These are phyloP conservation scores for Geothlypis trichas DNA, from an alignment of 2,113 vertebrate species.

Conservation along the genomic window DNA sequence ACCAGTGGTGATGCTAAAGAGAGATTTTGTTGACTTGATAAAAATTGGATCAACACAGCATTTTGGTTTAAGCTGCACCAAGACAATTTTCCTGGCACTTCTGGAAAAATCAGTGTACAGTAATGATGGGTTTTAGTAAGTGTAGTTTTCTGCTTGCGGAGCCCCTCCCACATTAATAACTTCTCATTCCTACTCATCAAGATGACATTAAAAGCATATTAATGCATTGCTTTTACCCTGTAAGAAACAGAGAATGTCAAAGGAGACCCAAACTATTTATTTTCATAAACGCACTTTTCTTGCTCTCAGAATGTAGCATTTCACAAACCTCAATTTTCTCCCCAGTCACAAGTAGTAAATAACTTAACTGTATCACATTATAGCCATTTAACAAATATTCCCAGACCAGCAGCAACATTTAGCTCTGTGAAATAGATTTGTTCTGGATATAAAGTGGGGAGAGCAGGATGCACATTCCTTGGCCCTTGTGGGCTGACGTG, in stretches of 20 bases:
- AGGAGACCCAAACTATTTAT: not conserved
- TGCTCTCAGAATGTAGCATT: not conserved
- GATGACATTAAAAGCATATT: not conserved
- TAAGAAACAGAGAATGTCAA: not conserved
- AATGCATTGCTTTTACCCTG: not conserved
- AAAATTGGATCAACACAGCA: not conserved
- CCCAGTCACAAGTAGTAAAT: slow-evolving; percentile 40
- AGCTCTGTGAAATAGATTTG: slow-evolving; percentile 46
- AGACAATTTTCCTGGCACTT: not conserved
- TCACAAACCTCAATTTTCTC: slow-evolving; percentile 51
- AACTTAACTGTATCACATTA: slow-evolving; percentile 51
- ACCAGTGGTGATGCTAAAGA: not conserved
- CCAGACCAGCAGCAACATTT: slow-evolving; percentile 45
- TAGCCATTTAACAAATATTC: slow-evolving; percentile 64
- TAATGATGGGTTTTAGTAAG: not conserved
- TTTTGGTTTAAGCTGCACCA: not conserved
- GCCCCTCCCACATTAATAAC: not conserved
- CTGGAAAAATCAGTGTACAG: not conserved
- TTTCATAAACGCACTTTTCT: not conserved
- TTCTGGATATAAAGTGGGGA: slow-evolving; percentile 10
- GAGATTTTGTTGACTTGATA: not conserved
- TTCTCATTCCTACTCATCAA: not conserved
- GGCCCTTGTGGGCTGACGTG: not conserved
- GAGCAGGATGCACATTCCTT: not conserved
- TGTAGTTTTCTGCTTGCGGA: not conserved